These are phyloP conservation scores for Xiphorhynchus erythropygius DNA, from an alignment of 2,797 vertebrate species.

Conservation along the genomic window DNA sequence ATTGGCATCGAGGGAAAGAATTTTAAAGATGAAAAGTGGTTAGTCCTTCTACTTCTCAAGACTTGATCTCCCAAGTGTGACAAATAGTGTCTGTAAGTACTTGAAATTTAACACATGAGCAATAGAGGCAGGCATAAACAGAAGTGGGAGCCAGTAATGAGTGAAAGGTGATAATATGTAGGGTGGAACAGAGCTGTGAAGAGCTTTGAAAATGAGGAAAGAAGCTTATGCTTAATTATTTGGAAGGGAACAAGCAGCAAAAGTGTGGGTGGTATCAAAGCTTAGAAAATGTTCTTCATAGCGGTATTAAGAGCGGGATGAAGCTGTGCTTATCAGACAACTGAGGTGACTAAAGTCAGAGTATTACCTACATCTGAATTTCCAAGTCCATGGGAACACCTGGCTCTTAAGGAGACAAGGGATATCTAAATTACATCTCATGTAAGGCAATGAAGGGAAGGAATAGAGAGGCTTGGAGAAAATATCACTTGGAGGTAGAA, in stretches of 20 bases:
- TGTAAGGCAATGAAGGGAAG: not conserved
- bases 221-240: not conserved
- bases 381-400: not conserved
- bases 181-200: not conserved
- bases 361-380: not conserved
- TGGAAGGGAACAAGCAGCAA: not conserved
- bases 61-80: not conserved
- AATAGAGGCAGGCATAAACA: not conserved
- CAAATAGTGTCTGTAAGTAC: not conserved
- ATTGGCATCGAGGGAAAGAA: not conserved
- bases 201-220: not conserved
- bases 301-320: not conserved
- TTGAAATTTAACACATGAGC: not conserved
- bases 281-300: not conserved
- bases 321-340: not conserved
- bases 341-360: not conserved
- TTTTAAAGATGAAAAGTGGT: not conserved
- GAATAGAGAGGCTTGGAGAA: not conserved
- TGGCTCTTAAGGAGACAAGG: not conserved
- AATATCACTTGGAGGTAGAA: not conserved
- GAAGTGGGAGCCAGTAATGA: not conserved
- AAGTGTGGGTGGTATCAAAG: not conserved
- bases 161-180: not conserved
- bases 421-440: not conserved
- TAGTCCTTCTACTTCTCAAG: not conserved